A percentile compares a stretch with the other conserved stretches of the same genome.
These are phyloP conservation scores for Chlorodrepanis virens DNA, from an alignment of 2,113 vertebrate genomes.

Conservation along the genomic window DNA sequence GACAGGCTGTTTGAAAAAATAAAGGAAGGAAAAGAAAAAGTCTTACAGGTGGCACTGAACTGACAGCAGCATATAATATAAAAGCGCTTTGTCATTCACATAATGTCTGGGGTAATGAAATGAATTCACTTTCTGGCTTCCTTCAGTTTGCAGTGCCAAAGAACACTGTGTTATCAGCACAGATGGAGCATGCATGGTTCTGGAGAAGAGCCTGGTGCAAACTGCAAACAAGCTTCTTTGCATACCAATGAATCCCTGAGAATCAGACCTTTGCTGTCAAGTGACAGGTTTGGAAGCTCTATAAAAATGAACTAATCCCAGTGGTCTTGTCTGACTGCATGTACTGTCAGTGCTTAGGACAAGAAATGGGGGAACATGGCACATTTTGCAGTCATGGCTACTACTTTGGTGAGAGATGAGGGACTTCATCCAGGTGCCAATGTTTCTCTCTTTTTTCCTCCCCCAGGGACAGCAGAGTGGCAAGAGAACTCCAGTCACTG, in stretches of 20 bases:
- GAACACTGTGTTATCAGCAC: slow-evolving; percentile 83
- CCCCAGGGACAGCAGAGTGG: neutral
- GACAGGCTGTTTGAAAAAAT: slow-evolving; percentile 55
- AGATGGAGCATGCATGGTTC: slow-evolving; percentile 80
- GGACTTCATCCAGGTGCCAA: slow-evolving; percentile 30
- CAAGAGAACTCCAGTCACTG: neutral
- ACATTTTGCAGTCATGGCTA: slow-evolving; percentile 19
- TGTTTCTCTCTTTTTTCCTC: neutral
- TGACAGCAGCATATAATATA: slow-evolving; percentile 68
- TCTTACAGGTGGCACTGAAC: slow-evolving; percentile 72
- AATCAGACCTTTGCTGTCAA: slow-evolving; percentile 74
- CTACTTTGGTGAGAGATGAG: neutral
- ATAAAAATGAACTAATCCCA: slow-evolving; percentile 68
- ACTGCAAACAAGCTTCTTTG: slow-evolving; percentile 75
- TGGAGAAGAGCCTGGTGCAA: slow-evolving; percentile 79
- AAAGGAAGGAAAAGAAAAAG: slow-evolving; percentile 22
- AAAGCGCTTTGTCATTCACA: slow-evolving; percentile 81
- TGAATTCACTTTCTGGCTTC: slow-evolving; percentile 80
- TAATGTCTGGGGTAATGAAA: slow-evolving; percentile 79
- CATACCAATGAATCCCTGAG: slow-evolving; percentile 79
- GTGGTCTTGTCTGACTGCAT: slow-evolving; percentile 68
- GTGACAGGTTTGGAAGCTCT: slow-evolving; percentile 69
- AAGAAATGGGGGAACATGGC: slow-evolving; percentile 6
- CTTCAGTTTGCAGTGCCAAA: slow-evolving; percentile 76
- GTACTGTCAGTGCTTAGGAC: slow-evolving; percentile 63